These are phyloP conservation scores for Thunnus maccoyii DNA, from an alignment of 2,113 vertebrate genomes.

Conservation along the genomic window DNA sequence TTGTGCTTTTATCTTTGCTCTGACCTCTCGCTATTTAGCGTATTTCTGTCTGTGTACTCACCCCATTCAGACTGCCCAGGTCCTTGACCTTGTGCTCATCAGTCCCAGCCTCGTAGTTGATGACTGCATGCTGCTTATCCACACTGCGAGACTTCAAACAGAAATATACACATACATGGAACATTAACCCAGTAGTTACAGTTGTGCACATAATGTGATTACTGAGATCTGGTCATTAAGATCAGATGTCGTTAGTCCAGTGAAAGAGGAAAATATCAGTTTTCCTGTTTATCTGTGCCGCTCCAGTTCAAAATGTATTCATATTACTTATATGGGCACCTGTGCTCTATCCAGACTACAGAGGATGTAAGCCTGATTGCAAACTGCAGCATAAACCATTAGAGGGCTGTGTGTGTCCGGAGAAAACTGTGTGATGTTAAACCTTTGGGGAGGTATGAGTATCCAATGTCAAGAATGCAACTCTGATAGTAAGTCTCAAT, in stretches of 20 bases:
- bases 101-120: slow-evolving; percentile 92
- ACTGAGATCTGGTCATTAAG: neutral
- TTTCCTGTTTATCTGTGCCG: slow-evolving; percentile 3
- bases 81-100: slow-evolving; percentile 98
- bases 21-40: neutral
- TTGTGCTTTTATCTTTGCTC: slow-evolving; percentile 12
- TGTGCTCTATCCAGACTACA: neutral
- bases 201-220: neutral
- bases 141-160: slow-evolving; percentile 94
- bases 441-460: slow-evolving; percentile 12
- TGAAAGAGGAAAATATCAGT: neutral
- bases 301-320: neutral
- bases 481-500: slow-evolving; percentile 23
- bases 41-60: slow-evolving; percentile 81
- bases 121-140: slow-evolving; percentile 98
- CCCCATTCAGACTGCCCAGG: slow-evolving; percentile 97
- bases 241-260: neutral
- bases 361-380: neutral
- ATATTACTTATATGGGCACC: neutral
- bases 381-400: slow-evolving; percentile 13
- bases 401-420: slow-evolving; percentile 15
- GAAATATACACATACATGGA: slow-evolving; percentile 30
- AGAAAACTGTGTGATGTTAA: slow-evolving; percentile 3
- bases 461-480: slow-evolving; percentile 39
- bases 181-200: slow-evolving; percentile 4